phyloP scores from a whole-genome alignment of 1,140 invertebrate species.

The Frieseomelitta varia region DNA sequence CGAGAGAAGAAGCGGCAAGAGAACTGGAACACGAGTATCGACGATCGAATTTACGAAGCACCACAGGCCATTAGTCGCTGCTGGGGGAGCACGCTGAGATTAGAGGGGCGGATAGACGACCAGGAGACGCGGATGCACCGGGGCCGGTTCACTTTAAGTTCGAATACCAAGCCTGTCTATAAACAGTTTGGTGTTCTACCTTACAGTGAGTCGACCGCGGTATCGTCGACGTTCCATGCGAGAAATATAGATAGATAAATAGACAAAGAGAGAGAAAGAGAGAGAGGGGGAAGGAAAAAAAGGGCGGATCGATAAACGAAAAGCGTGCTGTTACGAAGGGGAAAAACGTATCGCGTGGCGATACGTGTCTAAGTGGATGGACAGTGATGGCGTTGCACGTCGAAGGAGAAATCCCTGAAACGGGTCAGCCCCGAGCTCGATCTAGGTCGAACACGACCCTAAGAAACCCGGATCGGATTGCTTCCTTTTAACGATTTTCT shows the following conservation, averaged over 20 bases:
- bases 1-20: background rate
- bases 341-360: constrained; percentile 43
- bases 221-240: constrained; percentile 55
- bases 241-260: background rate
- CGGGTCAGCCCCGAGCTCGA: background rate
- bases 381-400: constrained; percentile 5
- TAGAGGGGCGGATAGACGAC: constrained; percentile 35
- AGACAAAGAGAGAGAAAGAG: background rate
- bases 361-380: constrained; percentile 65
- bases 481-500: constrained; percentile 54
- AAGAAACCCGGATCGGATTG: constrained; percentile 20
- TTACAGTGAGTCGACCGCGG: constrained; percentile 90
- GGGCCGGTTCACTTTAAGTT: constrained; percentile 90
- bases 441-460: background rate
- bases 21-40: constrained; percentile 25
- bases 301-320: constrained; percentile 16
- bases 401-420: constrained; percentile 35
- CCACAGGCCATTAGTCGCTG: constrained; percentile 57
- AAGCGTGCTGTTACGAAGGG: background rate
- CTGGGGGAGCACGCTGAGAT: constrained; percentile 31
- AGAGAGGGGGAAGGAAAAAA: background rate
- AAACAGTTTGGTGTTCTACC: constrained; percentile 93
- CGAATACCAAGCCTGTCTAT: constrained; percentile 90
- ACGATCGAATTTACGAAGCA: constrained; percentile 53
- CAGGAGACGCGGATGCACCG: constrained; percentile 61